Percentiles rank a stretch among this genome's conserved stretches.
Conservation (phyloP, 2,888 invertebrate genomes). For the Psylliodes chrysocephalus region DNA sequence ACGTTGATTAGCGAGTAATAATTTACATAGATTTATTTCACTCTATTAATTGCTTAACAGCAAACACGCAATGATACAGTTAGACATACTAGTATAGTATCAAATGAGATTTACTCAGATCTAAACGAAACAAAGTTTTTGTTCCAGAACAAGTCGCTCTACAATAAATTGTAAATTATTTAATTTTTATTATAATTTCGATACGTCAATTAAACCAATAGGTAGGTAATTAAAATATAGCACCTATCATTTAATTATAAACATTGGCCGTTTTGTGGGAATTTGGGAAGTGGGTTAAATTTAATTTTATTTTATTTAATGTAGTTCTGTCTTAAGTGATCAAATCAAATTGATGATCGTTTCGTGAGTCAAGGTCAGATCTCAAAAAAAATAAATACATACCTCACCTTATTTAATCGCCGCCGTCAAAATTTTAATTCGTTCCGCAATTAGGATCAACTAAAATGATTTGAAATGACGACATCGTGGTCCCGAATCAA, state of each 20-base stretch:
- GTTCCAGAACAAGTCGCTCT: neutral
- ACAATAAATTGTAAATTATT: conserved; percentile 1
- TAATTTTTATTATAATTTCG: neutral
- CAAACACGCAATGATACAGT: no score
- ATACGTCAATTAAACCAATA: neutral
- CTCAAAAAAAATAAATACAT: neutral
- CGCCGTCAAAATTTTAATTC: neutral
- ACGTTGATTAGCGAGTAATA: no score
- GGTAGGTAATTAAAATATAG: neutral
- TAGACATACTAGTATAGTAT: no score
- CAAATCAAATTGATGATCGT: conserved; percentile 16
- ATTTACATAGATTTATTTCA: no score
- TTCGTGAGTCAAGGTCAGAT: conserved; percentile 15
- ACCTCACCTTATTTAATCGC: neutral
- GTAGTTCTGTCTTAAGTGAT: conserved; percentile 13
- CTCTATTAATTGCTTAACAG: no score
- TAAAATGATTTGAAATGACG: no score
- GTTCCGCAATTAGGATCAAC: neutral
- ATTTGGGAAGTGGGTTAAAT: conserved; percentile 14
- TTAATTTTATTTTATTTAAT: conserved; percentile 17
- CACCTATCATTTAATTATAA: neutral
- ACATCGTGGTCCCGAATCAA: no score
- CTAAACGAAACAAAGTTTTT: no score
- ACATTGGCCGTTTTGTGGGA: neutral
- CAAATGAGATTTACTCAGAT: no score